Evolutionary conservation across 35 echinoderm and acorn worm species (phyloP), one percentile per base, ranked within the genome.

Genomic region (Lytechinus variegatus): DNA sequence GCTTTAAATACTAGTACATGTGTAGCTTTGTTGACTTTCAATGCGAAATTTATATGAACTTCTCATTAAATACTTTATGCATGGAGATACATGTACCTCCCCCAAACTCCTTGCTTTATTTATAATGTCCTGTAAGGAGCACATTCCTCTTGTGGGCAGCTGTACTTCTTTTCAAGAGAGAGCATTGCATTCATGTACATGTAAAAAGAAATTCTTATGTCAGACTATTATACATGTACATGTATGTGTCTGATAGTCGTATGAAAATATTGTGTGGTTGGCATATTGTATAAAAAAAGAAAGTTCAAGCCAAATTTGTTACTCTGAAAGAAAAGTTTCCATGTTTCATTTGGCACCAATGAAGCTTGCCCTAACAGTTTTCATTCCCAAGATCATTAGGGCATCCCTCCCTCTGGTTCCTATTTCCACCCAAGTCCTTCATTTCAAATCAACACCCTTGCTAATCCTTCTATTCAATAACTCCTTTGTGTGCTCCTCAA

Each of bases 331-430:
- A 79, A 79, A 24, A 79, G 66, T 79, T 79, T 16, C 88, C 88
- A 90, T 90, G 88, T 90, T 90, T 33, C 88, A 54, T 90, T 90
- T 90, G 88, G 88, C 88, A 90, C 27, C 29, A 54, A 51, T 44
- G 88, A 54, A 90, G 88, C 88, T 90, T 90, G 88, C 52, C 9
- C 29, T 54, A 54, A 54, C 66, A 16, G 0, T 6, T 79, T 79
- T 79, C 66, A 79, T 79, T 3, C 19, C 66, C 19, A n/a, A 79
- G 66, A 79, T 79, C 66, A 90, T 90, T 90, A 52, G 88, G 88
- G 88, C 88, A 90, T 90, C 52, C 52, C 88, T 54, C 88, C 88
- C 88, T 44, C 88, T 10, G 33, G 16, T 54, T 44, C 88, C 88
- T 44, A 28, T 28, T n/a, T n/a, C 52, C 88, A 54, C 28, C 10